A percentile compares a stretch with the other conserved stretches of the same genome.
These are phyloP conservation scores for Mormoops blainvillei DNA, from an alignment of 2,113 vertebrate species.

Conservation along the genomic window DNA sequence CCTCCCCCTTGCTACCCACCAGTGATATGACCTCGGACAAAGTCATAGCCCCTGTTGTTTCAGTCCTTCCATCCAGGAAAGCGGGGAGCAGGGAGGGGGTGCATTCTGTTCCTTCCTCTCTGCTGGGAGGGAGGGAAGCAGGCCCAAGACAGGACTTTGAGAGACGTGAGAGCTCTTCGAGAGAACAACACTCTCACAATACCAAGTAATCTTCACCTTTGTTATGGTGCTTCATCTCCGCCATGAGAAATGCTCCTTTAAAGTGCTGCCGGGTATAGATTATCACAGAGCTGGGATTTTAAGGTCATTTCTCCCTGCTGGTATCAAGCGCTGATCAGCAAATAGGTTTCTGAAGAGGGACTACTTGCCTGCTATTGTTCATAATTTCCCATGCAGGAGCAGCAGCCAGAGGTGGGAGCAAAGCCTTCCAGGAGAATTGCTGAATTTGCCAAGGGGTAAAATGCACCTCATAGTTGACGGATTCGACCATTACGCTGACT, in stretches of 20 bases:
- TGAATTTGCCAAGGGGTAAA: constrained; percentile 55
- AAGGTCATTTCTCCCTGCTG: constrained; percentile 24
- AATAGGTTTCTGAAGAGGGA: constrained; percentile 52
- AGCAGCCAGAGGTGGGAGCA: constrained; percentile 34
- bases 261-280: neutral
- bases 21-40: neutral
- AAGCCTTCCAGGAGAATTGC: constrained; percentile 36
- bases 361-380: neutral
- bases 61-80: neutral
- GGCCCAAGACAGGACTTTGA: neutral
- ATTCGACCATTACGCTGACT: neutral
- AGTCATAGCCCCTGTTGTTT: neutral
- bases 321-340: constrained; percentile 39
- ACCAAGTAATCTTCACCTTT: neutral
- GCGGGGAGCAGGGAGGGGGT: no score
- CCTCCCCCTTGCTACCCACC: neutral
- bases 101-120: neutral
- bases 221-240: neutral
- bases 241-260: neutral
- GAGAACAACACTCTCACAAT: neutral
- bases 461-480: constrained; percentile 26
- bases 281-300: neutral
- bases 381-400: constrained; percentile 50
- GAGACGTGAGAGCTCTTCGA: neutral
- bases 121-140: neutral